A percentile compares a stretch with the other conserved stretches of the same genome.
phyloP scores from a whole-genome alignment of 53 echinoderm and acorn worm genomes.

The Glandiceps talaboti region DNA sequence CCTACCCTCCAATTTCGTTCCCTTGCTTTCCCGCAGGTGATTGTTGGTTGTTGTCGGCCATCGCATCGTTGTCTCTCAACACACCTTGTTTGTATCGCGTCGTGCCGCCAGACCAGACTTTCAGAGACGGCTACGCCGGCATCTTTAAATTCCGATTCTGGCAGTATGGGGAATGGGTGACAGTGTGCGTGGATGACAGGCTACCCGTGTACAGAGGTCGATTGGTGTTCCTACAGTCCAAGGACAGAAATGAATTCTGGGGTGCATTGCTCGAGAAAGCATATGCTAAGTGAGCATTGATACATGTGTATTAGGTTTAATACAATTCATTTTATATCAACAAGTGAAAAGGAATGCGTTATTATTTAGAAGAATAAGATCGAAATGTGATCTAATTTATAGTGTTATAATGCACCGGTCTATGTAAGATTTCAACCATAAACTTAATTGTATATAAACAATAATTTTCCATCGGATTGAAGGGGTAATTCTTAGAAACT shows the following conservation, averaged over 20 bases:
- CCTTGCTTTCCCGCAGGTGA: constrained; percentile 48
- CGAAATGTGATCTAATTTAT: too few relatives aligned
- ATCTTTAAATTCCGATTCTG: constrained; percentile 86
- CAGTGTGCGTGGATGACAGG: constrained; percentile 56
- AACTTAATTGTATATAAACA: too few relatives aligned
- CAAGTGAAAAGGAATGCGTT: too few relatives aligned
- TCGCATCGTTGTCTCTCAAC: constrained; percentile 74
- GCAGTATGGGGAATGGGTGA: constrained; percentile 88
- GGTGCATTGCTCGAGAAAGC: constrained; percentile 95
- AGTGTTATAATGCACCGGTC: too few relatives aligned
- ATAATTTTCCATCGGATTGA: too few relatives aligned
- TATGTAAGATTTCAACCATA: too few relatives aligned
- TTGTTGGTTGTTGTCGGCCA: constrained; percentile 93
- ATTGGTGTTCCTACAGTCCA: constrained; percentile 91
- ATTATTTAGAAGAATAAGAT: too few relatives aligned
- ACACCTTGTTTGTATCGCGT: constrained; percentile 69
- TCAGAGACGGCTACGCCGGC: constrained; percentile 54
- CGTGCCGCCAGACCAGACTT: constrained; percentile 56
- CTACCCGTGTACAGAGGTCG: constrained; percentile 77
- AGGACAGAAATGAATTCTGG: constrained; percentile 93
- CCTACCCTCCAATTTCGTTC: neutral
- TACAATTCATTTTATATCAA: too few relatives aligned
- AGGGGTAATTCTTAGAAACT: too few relatives aligned
- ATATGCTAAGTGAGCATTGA: constrained; percentile 81
- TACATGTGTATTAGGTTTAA: too few relatives aligned